Evolutionary conservation across 2,797 vertebrate species (phyloP), one percentile per base, ranked within the genome.

Genomic region (Coendou prehensilis): DNA sequence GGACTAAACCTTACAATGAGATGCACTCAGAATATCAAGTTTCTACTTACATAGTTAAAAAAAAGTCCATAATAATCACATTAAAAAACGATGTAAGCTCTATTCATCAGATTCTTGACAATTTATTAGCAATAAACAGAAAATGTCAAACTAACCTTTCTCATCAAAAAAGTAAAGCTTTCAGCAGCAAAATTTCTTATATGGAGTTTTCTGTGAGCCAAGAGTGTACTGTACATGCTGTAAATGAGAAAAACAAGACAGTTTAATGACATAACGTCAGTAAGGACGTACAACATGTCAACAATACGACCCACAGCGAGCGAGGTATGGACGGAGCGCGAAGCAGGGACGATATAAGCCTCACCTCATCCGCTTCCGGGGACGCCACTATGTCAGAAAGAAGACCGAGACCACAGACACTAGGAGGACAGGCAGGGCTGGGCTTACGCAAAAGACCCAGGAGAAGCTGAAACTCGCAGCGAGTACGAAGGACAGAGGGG

Each of bases 81-180:
- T 57, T 82, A 56, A 73, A 73, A 89, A 88, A 79, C 84, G 6
- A n/a, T 52, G 45, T 8, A 11, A 85, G 54, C 11, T 91, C 57
- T 50, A 23, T 75, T 69, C 78, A 78, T 78, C 50, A 79, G 30
- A 90, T 84, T 93, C 64, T 69, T 90, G 50, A 92, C 45, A 17
- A 45, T 93, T 91, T 95, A 96, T 30, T 71, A 88, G 20, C 41
- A 94, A 89, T n/a, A 92, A 89, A 91, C 50, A 78, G 14, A 97
- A 94, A 93, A 78, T 22, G 93, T 59, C 9, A 97, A 69, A 96
- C 99, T 96, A 98, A 99, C 99, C 99, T 99, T 99, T 98, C 99
- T 99, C 99, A 99, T 99, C 95, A 99, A 96, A 98, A 99, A 99
- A 63, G 99, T 99, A 98, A 99, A 99, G 97, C 99, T 99, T 98